Evolutionary conservation across 2,888 invertebrate genomes (phyloP), one percentile per base, ranked within the genome.

Genomic region (Cacoxenus indagator): DNA sequence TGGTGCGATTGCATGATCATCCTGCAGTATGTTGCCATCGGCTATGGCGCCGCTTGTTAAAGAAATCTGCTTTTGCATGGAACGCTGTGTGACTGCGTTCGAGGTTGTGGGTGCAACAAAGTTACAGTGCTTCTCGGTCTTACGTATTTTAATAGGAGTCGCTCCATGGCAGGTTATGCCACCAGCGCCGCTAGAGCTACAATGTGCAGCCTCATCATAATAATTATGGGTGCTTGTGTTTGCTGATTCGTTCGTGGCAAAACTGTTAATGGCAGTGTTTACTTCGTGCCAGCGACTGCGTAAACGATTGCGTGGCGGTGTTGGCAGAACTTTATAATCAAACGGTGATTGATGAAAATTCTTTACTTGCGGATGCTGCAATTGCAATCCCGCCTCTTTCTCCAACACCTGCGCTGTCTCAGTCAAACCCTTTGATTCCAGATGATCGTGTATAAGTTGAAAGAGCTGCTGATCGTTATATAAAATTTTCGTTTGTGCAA

Each of bases 391-490:
- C 0, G 95, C 96, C 89, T 98, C 97, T 69, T 91, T 91, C 78
- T 93, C 92, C 72, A 98, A 89, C 64, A 90, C 89, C 0, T 91
- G 88, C 0, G 97, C 97, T 14, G 95, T 92, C 65, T 93, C 93
- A 0, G 85, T 70, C 64, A 94, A 90, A 0, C 95, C 97, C 78
- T 95, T 93, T 2, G 92, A 91, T 37, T 92, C 85, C 65, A 99
- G 90, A 89, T 98, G 97, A 68, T 95, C 94, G 82, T 96, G 93
- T 59, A 99, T 97, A 11, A 99, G 89, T 86, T 97, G 96, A 76
- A 97, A 91, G 43, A 99, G 89, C 87, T 99, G 98, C 55, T 94
- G 92, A 86, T 97, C 96, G 88, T 98, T 96, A 90, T 95, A 99
- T 83, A 94, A 94, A 70, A 99, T 98, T 73, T 95, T 93, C 0